Base-by-base conservation (phyloP, 2,797 vertebrate genomes). In the Tragopan temminckii region DNA sequence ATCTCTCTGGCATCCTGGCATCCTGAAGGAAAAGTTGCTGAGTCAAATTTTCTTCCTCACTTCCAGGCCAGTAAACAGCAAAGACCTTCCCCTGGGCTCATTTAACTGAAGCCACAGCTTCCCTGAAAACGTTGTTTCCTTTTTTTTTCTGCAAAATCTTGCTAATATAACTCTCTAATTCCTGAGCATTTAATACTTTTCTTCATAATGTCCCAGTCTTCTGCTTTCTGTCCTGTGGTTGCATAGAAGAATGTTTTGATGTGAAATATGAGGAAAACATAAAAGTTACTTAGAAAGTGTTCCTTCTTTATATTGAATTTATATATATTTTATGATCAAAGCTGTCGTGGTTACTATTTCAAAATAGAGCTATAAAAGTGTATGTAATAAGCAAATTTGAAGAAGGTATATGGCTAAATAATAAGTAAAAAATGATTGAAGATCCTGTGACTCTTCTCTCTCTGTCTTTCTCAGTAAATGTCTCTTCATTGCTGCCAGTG, bases 11-110 rank as follows among this genome's bases (percentile, higher is more conserved):
- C 67, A 96, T 72, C 71, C 84, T 62, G 43, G 69, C 76, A 92
- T 83, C 91, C 84, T 81, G 92, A 97, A 88, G 78, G 57, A 86
- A 87, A 92, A 95, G 93, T 96, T 97, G 94, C 94, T 95, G 95
- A 89, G 86, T 96, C 88, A 97, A 96, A 97, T 90, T 76, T 87
- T 91, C 61, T 77, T 94, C 80, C 87, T 86, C 69, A 82, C 35
- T 96, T 96, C 88, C 76, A 90, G 84, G 69, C 85, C 80, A 92
- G 77, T 82, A 92, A 95, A 82, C 88, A 94, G 63, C 13, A 64
- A 95, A 97, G 94, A 94, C 85, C 77, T 95, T 95, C 94, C 80
- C 77, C 42, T 70, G 25, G 46, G 82, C 91, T 94, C 80, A 40
- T 80, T 95, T 93, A 95, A 96, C 68, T 95, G 94, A 94, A 95